Evolutionary conservation across 1,140 invertebrate genomes (phyloP).

Genomic region (Choristoneura fumiferana): DNA sequence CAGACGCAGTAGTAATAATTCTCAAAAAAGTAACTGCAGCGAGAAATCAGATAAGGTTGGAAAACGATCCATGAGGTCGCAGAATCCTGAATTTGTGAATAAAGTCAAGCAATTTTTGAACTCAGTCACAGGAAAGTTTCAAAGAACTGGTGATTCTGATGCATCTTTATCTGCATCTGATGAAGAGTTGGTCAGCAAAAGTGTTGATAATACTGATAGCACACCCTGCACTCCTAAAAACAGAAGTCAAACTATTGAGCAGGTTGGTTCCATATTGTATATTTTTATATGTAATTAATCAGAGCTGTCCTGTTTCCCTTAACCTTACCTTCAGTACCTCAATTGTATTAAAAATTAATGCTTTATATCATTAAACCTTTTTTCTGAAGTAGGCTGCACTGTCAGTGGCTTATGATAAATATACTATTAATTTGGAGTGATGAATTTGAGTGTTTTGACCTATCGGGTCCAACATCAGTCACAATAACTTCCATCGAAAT

Average conservation of each 20-base stretch:
- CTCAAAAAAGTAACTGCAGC: slow-evolving; percentile 59
- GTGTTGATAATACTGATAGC: slow-evolving; percentile 27
- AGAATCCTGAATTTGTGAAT: slow-evolving; percentile 80
- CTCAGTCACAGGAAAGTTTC: slow-evolving; percentile 59
- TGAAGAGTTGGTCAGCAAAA: slow-evolving; percentile 41
- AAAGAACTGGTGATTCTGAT: slow-evolving; percentile 44
- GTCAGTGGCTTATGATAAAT: too few species aligned
- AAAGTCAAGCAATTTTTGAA: slow-evolving; percentile 80
- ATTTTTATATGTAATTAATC: too few species aligned
- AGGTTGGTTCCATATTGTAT: background rate
- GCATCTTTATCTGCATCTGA: slow-evolving; percentile 30
- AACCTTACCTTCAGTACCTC: too few species aligned
- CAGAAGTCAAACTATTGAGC: slow-evolving; percentile 38
- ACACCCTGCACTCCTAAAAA: slow-evolving; percentile 45
- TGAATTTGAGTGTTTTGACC: too few species aligned
- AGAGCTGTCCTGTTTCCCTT: too few species aligned
- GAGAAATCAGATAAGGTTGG: slow-evolving; percentile 58
- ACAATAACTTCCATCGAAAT: too few species aligned
- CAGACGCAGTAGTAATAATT: slow-evolving; percentile 61
- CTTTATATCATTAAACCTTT: too few species aligned
- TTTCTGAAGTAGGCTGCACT: too few species aligned
- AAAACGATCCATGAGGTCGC: slow-evolving; percentile 76
- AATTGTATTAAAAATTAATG: too few species aligned
- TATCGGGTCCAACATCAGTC: too few species aligned
- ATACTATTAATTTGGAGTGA: too few species aligned